Evolutionary conservation across 2,797 vertebrate species (phyloP).

Genomic region (Diplodus sargus): DNA sequence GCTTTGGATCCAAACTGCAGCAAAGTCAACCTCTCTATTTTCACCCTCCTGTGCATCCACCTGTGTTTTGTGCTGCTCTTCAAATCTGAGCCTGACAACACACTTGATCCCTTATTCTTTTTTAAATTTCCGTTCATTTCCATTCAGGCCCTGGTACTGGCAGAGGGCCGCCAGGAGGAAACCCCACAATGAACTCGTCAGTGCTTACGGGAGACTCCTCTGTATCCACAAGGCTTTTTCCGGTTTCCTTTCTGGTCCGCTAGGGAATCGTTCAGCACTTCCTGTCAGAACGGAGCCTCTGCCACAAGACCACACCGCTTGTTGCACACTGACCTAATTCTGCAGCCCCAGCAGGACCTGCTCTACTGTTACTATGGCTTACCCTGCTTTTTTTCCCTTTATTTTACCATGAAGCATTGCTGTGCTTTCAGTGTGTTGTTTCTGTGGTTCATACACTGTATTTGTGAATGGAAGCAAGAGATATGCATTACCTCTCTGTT

Average conservation of each 20-base stretch:
- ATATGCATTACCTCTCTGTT: slow-evolving; percentile 93
- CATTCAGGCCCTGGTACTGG: slow-evolving; percentile 48
- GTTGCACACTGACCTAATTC: slow-evolving; percentile 77
- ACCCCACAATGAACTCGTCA: slow-evolving; percentile 53
- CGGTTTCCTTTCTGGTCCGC: slow-evolving; percentile 78
- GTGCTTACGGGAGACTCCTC: slow-evolving; percentile 63
- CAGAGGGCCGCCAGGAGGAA: slow-evolving; percentile 54
- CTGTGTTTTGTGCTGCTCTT: slow-evolving; percentile 32
- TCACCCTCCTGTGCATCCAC: slow-evolving; percentile 56
- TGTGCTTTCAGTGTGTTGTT: slow-evolving; percentile 28
- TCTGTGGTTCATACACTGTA: slow-evolving; percentile 21
- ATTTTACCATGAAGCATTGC: slow-evolving; percentile 12
- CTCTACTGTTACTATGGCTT: slow-evolving; percentile 60
- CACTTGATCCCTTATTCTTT: slow-evolving; percentile 22
- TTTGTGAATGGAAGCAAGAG: slow-evolving; percentile 27
- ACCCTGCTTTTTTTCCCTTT: slow-evolving; percentile 22
- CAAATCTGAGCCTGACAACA: slow-evolving; percentile 33
- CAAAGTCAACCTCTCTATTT: slow-evolving; percentile 54
- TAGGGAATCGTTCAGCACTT: slow-evolving; percentile 78
- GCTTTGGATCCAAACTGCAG: slow-evolving; percentile 55
- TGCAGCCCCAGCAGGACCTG: slow-evolving; percentile 54
- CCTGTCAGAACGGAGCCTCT: slow-evolving; percentile 65
- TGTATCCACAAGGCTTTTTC: slow-evolving; percentile 73
- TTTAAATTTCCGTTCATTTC: slow-evolving; percentile 27
- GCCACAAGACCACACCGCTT: slow-evolving; percentile 69